Base-by-base conservation (phyloP, 2,888 invertebrate genomes). In the Thymelicus sylvestris region DNA sequence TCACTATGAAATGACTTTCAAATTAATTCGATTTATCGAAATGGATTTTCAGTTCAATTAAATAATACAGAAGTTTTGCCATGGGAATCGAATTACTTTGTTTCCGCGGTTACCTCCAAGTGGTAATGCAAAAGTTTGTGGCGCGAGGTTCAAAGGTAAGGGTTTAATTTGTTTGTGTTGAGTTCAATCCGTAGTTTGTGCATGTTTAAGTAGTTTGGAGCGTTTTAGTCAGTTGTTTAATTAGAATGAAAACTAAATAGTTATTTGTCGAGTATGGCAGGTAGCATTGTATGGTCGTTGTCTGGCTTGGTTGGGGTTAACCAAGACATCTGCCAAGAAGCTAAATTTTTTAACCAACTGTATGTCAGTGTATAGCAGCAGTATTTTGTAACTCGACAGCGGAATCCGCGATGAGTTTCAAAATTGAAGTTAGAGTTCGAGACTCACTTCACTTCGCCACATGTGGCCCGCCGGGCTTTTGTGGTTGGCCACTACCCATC, bases 11-110 rank as follows among this genome's bases (percentile, higher is more conserved):
- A 74, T 75, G 74, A 74, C 73, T 75, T 75, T 72, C 64, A 64
- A 69, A 75, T 75, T 76, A 75, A 75, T 74, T 75, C 72, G 50
- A 76, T 74, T 76, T 71, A 69, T 76, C 73, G 55, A 63, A 69
- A 75, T 69, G 72, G 70, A 66, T 67, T 70, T 72, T 59, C 68
- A 71, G 61, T 71, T 62, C 66, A 66, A 71, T 66, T 71, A 71
- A 71, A 71, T 71, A 71, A 71, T 71, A 39, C 62, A 55, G 60
- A 71, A 71, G 71, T 66, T 70, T 66, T 66, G 66, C 61, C 15
- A 52, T 55, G 15, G 55, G 71, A 71, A 71, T 71, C 66, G 55
- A 66, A 66, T 71, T 71, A 71, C 66, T 66, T 55, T 72, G 72
- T 68, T 66, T 68, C 71, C 66, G 50, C 44, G 66, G 66, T 44